Conservation (phyloP, 2,888 invertebrate genomes). For the Xylocampa areola region DNA sequence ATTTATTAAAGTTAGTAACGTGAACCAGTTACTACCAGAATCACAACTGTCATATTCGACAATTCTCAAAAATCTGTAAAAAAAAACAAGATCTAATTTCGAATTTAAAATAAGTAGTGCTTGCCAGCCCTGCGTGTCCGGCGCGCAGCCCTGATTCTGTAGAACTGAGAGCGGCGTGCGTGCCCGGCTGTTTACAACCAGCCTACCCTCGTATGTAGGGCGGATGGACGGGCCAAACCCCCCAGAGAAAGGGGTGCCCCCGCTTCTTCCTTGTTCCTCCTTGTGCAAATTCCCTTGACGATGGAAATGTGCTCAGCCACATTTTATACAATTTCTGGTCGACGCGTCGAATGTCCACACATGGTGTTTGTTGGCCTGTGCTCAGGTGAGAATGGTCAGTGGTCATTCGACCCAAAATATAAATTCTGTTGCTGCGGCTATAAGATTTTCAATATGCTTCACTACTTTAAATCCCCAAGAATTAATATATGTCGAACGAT, state of each 20-base stretch:
- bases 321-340: slow-evolving; percentile 90
- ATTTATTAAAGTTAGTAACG: too few species aligned
- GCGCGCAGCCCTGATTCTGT: slow-evolving; percentile 87
- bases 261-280: slow-evolving; percentile 89
- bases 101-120: slow-evolving; percentile 45
- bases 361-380: slow-evolving; percentile 41
- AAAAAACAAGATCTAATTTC: slow-evolving; percentile 19
- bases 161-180: slow-evolving; percentile 88
- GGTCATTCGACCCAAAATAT: slow-evolving; percentile 6
- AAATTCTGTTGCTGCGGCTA: background rate
- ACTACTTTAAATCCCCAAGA: too few species aligned
- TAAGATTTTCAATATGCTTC: background rate
- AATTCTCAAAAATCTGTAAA: too few species aligned
- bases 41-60: too few species aligned
- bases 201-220: slow-evolving; percentile 86
- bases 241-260: slow-evolving; percentile 87
- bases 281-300: slow-evolving; percentile 90
- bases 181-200: slow-evolving; percentile 88
- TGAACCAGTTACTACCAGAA: too few species aligned
- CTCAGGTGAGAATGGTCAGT: background rate
- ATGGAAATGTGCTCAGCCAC: slow-evolving; percentile 89
- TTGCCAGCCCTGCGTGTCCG: slow-evolving; percentile 86
- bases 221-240: slow-evolving; percentile 81
- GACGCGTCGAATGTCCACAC: slow-evolving; percentile 75
- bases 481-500: too few species aligned